Base-by-base conservation (phyloP, 1,140 invertebrate genomes). In the Sinonovacula constricta region DNA sequence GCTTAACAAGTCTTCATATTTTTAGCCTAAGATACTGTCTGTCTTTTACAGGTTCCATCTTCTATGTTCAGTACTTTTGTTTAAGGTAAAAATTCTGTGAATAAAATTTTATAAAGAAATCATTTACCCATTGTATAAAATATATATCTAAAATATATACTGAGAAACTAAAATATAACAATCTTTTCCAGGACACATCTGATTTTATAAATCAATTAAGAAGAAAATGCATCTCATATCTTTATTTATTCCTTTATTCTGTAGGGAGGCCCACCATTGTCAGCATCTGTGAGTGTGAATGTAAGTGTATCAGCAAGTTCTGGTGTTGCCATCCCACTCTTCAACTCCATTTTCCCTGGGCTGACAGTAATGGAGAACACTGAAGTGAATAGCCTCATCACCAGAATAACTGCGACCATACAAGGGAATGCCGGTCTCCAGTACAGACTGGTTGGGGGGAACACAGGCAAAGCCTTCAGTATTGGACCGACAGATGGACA, bases 361-460 rank as follows among this genome's bases (percentile, higher is more conserved):
- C 62, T 83, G 1, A 74, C n/a, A 2, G 60, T 87, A 5, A 31
- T 56, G 1, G 87, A 89, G 62, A 85, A 86, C 62, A 54, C 80
- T 7, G 10, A 49, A 12, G 92, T 85, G 31, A 88, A 88, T 53
- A 76, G 84, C 1, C 33, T 86, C 0, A 81, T 93, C 5, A 91
- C 91, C 0, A 91, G 86, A 18, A 85, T 92, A 18, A 79, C 75
- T 4, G 92, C 92, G 0, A 81, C 82, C 0, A 90, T 91, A 0
- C 95, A 95, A 0, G 96, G 96, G 86, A 94, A 94, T 0, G 90
- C 93, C 3, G 91, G 91, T 12, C 69, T 91, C 14, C 77, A 60
- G 15, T 99, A 95, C 88, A 94, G 94, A 22, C 96, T 99, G 81
- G 97, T 96, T 22, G 97, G 97, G 10, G 97, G 97, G 3, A 97